Percentiles rank a stretch among this genome's conserved stretches.
Evolutionary conservation across 2,797 vertebrate species (phyloP).

Genomic region (Chelmon rostratus): DNA sequence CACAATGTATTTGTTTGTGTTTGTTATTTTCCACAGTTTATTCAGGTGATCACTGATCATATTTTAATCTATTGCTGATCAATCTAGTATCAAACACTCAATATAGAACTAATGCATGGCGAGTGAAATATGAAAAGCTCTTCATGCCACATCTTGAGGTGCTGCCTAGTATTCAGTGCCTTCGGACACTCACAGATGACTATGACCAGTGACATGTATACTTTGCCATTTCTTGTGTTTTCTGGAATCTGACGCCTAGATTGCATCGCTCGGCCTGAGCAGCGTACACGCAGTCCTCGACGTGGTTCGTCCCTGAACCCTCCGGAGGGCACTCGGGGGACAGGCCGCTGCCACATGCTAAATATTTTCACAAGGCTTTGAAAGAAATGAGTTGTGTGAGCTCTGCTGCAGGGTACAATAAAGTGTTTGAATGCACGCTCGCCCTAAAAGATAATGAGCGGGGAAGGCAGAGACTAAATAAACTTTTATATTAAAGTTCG

Average conservation of each 20-base stretch:
- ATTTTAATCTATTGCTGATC: too few species aligned
- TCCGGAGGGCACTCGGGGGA: constrained; percentile 52
- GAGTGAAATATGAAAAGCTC: too few species aligned
- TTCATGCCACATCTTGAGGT: too few species aligned
- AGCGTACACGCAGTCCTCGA: accelerated
- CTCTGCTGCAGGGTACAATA: constrained; percentile 58
- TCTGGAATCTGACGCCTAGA: neutral
- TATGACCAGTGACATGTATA: neutral
- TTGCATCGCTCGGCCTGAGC: neutral
- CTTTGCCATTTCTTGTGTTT: neutral
- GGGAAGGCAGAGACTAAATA: constrained; percentile 37
- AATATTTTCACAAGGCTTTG: neutral
- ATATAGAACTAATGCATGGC: too few species aligned
- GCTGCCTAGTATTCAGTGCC: too few species aligned
- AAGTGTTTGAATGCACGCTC: constrained; percentile 50
- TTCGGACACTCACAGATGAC: neutral
- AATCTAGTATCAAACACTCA: too few species aligned
- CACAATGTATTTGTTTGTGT: too few species aligned
- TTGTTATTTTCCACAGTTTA: too few species aligned
- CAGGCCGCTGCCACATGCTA: constrained; percentile 24
- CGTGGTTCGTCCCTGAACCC: constrained; percentile 41
- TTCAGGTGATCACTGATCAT: too few species aligned
- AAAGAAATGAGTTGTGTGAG: constrained; percentile 36
- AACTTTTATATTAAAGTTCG: constrained; percentile 37
- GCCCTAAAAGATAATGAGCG: constrained; percentile 51